These are phyloP conservation scores for Nibea coibor DNA, from an alignment of 2,113 vertebrate species.

Conservation along the genomic window DNA sequence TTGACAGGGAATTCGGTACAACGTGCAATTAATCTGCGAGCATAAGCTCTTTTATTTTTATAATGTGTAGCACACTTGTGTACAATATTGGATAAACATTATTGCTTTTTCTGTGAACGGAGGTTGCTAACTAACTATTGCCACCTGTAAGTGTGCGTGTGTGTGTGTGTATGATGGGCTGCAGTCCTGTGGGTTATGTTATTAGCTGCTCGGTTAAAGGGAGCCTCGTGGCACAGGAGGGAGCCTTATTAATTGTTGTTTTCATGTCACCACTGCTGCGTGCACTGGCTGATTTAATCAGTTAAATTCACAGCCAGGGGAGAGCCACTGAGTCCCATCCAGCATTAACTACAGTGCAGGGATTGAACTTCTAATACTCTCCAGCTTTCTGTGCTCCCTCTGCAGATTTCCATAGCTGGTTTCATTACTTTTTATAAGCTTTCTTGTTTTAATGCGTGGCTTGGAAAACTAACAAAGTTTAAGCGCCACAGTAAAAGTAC, in stretches of 20 bases:
- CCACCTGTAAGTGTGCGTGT: constrained; percentile 67
- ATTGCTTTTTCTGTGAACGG: constrained; percentile 55
- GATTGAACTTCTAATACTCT: constrained; percentile 80
- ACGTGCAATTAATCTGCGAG: constrained; percentile 48
- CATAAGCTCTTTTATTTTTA: constrained; percentile 30
- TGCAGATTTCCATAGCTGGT: constrained; percentile 71
- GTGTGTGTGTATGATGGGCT: constrained; percentile 70
- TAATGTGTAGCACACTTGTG: constrained; percentile 31
- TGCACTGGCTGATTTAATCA: constrained; percentile 91
- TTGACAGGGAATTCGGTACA: constrained; percentile 15
- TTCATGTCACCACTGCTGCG: constrained; percentile 86
- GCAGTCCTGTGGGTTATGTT: constrained; percentile 84
- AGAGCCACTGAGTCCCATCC: constrained; percentile 78
- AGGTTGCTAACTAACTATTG: constrained; percentile 61
- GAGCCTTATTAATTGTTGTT: constrained; percentile 91
- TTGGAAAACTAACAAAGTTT: constrained; percentile 79
- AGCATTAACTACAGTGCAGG: constrained; percentile 80
- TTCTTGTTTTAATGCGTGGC: constrained; percentile 73
- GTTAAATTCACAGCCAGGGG: constrained; percentile 87
- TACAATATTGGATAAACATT: constrained; percentile 41
- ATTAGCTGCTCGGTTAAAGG: constrained; percentile 91
- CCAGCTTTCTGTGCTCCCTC: constrained; percentile 73
- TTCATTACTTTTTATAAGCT: constrained; percentile 78
- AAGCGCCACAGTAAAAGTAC: constrained; percentile 69
- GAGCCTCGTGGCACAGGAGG: constrained; percentile 77